Evolutionary conservation across 2,797 vertebrate genomes (phyloP), one percentile per base, ranked within the genome.

Genomic region (Lophotriccus pileatus): DNA sequence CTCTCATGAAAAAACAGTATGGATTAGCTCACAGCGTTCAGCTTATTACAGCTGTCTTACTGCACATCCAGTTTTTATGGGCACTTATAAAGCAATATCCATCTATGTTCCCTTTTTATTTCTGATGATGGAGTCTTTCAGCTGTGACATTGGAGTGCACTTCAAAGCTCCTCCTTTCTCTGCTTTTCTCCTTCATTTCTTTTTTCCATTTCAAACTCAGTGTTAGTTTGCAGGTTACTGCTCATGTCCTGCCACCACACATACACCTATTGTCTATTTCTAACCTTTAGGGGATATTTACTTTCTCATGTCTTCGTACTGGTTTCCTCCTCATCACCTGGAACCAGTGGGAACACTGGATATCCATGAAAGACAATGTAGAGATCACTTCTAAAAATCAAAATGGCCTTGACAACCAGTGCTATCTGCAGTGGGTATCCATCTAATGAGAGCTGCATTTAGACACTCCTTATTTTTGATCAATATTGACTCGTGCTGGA

Each of bases 11-110:
- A 92, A 91, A 46, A 46, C 85, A 50, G 79, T 74, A 78, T 82
- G 91, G 92, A 96, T 95, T 94, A 95, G 79, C 72, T 94, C 93
- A 15, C 87, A 89, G 83, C 53, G 67, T 87, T 91, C 62, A n/a
- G 39, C 69, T 81, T 88, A 44, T 93, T 95, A 91, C 16, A 77
- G 77, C 82, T 94, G 69, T 93, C 80, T 93, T 63, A 47, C 56
- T 81, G 90, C 87, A 72, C 77, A 84, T 46, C 87, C 84, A 91
- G 44, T 6, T 84, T 95, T 93, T 91, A 90, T 34, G 44, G 79
- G 59, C 39, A 60, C 63, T 90, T 91, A 84, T 16, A 95, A 89
- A 95, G 87, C 63, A 84, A 84, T 93, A 93, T 49, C 56, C 87
- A 68, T 59, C 44, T 44, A 36, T 10, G 41, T 69, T 88, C 50